Conservation (phyloP, 1,140 invertebrate species). For the Mamestra configurata region DNA sequence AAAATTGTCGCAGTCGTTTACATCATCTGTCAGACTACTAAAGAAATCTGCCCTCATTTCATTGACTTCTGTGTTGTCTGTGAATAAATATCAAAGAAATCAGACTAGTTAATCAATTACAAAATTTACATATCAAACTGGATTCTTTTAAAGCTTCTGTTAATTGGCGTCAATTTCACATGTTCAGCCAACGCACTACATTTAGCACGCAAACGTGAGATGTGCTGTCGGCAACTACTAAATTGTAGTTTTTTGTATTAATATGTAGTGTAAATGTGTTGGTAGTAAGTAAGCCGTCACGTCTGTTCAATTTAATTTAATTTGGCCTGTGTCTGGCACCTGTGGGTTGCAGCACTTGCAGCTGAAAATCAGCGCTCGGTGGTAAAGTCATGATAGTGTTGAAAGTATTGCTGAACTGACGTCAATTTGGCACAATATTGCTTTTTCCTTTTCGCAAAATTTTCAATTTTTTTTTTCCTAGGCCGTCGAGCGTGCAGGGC, state of each 20-base stretch:
- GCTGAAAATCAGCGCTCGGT: too few species aligned
- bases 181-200: conserved; percentile 17
- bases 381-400: too few species aligned
- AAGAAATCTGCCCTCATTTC: conserved; percentile 15
- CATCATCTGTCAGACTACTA: conserved; percentile 3
- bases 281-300: conserved; percentile 26
- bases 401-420: too few species aligned
- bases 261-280: conserved; percentile 7
- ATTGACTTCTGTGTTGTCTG: neutral
- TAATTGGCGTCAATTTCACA: conserved; percentile 21
- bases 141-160: conserved; percentile 14
- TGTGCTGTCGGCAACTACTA: neutral
- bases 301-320: conserved; percentile 42
- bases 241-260: neutral
- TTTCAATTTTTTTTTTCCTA: conserved; percentile 42
- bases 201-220: conserved; percentile 11
- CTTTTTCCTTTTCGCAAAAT: too few species aligned
- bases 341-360: too few species aligned
- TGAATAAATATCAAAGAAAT: conserved; percentile 12
- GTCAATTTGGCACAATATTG: too few species aligned
- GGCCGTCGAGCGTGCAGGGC: conserved; percentile 87
- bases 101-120: neutral
- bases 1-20: neutral
- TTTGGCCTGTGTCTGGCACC: too few species aligned
- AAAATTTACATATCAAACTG: conserved; percentile 24